phyloP scores from a whole-genome alignment of 2,113 vertebrate genomes.

The Prionailurus viverrinus region DNA sequence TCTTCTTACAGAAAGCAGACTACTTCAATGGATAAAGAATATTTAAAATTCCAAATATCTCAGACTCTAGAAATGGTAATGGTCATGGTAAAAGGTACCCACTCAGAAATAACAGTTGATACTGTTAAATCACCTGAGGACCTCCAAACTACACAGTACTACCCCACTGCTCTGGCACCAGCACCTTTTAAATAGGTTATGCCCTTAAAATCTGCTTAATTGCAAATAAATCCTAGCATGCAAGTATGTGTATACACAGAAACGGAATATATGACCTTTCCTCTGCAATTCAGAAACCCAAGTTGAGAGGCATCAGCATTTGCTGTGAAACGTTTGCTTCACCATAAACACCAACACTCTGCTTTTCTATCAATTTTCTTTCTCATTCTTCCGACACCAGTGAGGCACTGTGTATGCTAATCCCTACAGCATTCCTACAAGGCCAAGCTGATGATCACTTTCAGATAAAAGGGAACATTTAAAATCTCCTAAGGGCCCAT shows the following conservation, averaged over 20 bases:
- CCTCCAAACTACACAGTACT: not conserved
- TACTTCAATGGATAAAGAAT: not conserved
- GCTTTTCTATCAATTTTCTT: not conserved
- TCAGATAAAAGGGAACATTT: not conserved
- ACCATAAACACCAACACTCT: not conserved
- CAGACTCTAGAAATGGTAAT: not conserved
- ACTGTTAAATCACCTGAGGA: not conserved
- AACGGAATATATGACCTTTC: not conserved
- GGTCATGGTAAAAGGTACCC: not conserved
- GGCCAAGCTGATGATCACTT: not conserved
- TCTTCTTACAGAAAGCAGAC: not conserved
- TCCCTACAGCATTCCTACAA: not conserved
- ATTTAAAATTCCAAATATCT: conserved; percentile 6
- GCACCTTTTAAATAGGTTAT: not conserved
- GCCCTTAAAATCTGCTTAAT: not conserved
- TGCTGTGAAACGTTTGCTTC: not conserved
- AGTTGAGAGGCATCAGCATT: not conserved
- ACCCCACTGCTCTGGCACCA: not conserved
- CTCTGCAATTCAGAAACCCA: not conserved
- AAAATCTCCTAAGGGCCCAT: not conserved
- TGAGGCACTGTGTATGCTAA: not conserved
- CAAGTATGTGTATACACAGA: not conserved
- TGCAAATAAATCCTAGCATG: not conserved
- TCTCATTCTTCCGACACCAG: not conserved
- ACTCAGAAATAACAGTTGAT: not conserved